Base-by-base conservation (phyloP, 2,888 invertebrate genomes). In the Azorinus chamasolen region DNA sequence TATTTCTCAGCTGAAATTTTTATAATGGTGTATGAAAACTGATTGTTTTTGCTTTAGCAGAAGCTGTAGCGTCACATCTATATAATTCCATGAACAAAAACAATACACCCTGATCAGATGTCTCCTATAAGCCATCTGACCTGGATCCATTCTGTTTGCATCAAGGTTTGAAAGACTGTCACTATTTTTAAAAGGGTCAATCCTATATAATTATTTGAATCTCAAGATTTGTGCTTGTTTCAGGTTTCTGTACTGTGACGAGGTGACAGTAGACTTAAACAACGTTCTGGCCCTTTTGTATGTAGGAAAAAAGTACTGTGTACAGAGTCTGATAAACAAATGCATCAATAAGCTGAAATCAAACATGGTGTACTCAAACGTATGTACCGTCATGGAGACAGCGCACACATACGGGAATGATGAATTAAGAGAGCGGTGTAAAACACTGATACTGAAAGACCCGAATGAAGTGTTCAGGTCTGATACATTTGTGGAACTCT, bases 301-400 rank as follows among this genome's bases (percentile, higher is more conserved):
- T 58, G 71, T 70, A 12, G 77, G 83, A 24, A 73, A 81, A 62
- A 86, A 83, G 51, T 86, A 85, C 55, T 53, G 66, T 10, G 58
- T 85, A 5, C 62, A 73, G 39, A 70, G 66, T 16, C 59, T 86
- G 45, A 75, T 78, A 32, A 66, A 79, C 43, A 83, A 71, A 58
- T 86, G 86, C 51, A 57, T 79, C 12, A 66, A 77, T 37, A 65
- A 53, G 8, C 62, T 86, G 12, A 80, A 83, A 58, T 66, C 43
- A 27, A 69, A 77, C 37, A 79, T 86, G 70, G 69, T 61, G n/a
- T 64, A 76, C 10, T 65, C 62, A n/a, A 86, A 83, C 57, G 81
- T 76, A 0, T 85, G 84, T 43, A 53, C 55, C 1, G 68, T 86
- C 12, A 71, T 85, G 45, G 81, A 81, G 48, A 74, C 73, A 22